phyloP scores from a whole-genome alignment of 2,797 vertebrate genomes.

The Cossypha niveicapilla region DNA sequence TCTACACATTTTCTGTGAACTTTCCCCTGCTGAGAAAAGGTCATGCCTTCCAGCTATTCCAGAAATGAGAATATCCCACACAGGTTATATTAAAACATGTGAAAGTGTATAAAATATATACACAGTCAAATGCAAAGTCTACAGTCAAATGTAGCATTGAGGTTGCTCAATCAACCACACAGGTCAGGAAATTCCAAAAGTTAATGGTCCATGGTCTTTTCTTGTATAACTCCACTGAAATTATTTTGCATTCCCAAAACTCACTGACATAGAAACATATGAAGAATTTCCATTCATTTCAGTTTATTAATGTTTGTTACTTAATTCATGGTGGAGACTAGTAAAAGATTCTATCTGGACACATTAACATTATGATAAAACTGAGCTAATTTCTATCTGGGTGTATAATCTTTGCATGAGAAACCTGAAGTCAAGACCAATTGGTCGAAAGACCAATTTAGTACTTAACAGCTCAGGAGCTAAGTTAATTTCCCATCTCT shows the following conservation, averaged over 20 bases:
- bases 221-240: not conserved
- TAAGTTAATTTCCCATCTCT: not conserved
- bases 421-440: not conserved
- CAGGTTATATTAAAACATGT: not conserved
- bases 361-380: not conserved
- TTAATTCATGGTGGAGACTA: not conserved
- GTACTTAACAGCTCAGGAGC: not conserved
- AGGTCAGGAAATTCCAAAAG: conserved; percentile 63
- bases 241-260: conserved; percentile 26
- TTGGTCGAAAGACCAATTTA: not conserved
- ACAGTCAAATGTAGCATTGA: conserved; percentile 13
- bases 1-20: not conserved
- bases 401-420: not conserved
- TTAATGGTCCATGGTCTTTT: conserved; percentile 33
- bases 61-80: not conserved
- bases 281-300: conserved; percentile 4
- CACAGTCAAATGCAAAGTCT: not conserved
- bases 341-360: not conserved
- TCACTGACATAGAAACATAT: not conserved
- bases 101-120: not conserved
- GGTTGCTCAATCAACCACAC: conserved; percentile 26
- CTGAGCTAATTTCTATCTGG: not conserved
- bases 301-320: conserved; percentile 28
- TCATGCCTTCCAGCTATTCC: not conserved
- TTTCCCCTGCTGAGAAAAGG: not conserved